Conservation (phyloP, 2,888 invertebrate genomes). For the Lamellibrachia satsuma region DNA sequence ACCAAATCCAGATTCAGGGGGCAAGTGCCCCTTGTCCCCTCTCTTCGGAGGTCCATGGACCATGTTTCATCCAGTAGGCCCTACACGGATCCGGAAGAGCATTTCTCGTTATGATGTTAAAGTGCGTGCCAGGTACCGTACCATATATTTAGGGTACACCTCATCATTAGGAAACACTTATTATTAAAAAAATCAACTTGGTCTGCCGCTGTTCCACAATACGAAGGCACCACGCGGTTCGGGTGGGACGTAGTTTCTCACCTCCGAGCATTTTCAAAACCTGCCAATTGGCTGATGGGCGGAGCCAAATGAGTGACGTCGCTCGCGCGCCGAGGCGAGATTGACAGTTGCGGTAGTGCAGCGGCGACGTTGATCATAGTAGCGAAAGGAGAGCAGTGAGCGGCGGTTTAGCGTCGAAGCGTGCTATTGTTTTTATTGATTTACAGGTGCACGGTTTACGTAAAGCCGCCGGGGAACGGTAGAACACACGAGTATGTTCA, state of each 20-base stretch:
- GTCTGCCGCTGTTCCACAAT: neutral
- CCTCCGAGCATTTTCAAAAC: neutral
- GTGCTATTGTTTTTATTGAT: slow-evolving; percentile 17
- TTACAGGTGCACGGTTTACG: slow-evolving; percentile 17
- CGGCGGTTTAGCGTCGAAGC: neutral
- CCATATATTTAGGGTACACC: neutral
- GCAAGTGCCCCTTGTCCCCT: no score
- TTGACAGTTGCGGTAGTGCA: neutral
- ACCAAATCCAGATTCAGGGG: no score
- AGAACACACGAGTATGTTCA: slow-evolving; percentile 17
- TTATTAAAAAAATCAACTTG: neutral
- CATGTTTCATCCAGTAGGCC: neutral
- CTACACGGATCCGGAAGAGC: neutral
- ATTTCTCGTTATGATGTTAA: neutral
- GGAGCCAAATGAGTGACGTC: neutral
- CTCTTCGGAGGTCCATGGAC: no score
- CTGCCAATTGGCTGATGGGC: neutral
- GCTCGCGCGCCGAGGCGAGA: neutral
- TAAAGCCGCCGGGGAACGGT: slow-evolving; percentile 2
- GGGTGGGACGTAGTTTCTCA: neutral
- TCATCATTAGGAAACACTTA: neutral
- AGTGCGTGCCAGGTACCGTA: neutral
- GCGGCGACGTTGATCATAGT: neutral
- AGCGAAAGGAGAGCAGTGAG: neutral
- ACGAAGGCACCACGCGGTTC: neutral